Evolutionary conservation across 1,140 invertebrate species (phyloP).

Genomic region (Campodea augens): DNA sequence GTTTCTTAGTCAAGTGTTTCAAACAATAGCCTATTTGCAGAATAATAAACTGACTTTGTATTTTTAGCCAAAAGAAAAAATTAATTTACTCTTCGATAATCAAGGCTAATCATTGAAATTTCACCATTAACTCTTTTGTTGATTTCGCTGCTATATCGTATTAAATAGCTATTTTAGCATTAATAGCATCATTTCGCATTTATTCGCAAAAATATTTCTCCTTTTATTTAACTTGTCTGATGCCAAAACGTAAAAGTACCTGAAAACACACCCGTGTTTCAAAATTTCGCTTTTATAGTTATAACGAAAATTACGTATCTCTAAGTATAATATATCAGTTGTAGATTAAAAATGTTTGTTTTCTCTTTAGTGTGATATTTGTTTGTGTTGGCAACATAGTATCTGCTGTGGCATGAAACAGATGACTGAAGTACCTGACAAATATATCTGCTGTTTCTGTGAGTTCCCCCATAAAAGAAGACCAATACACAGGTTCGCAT

Average conservation of each 20-base stretch:
- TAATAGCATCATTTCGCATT: no score
- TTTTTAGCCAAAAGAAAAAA: neutral
- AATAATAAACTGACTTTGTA: neutral
- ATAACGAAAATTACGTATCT: no score
- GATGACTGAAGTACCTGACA: constrained; percentile 65
- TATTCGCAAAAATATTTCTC: no score
- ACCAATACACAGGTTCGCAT: constrained; percentile 45
- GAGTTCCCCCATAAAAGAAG: constrained; percentile 50
- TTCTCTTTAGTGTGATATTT: constrained; percentile 65
- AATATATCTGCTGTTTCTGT: constrained; percentile 77
- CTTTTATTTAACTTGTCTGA: no score
- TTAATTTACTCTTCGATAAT: neutral
- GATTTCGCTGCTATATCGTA: no score
- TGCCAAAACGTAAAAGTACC: no score
- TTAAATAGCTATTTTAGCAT: no score
- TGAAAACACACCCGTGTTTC: no score
- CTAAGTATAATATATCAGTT: neutral
- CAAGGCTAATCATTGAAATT: no score
- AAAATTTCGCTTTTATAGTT: no score
- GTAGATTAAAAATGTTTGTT: constrained; percentile 4
- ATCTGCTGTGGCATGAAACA: constrained; percentile 62
- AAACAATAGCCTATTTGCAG: neutral
- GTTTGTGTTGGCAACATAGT: constrained; percentile 86
- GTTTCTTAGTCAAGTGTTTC: neutral
- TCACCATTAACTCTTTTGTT: no score